Percentiles rank a stretch among this genome's conserved stretches.
phyloP scores from a whole-genome alignment of 2,888 invertebrate species.

The Neelides folsomi region DNA sequence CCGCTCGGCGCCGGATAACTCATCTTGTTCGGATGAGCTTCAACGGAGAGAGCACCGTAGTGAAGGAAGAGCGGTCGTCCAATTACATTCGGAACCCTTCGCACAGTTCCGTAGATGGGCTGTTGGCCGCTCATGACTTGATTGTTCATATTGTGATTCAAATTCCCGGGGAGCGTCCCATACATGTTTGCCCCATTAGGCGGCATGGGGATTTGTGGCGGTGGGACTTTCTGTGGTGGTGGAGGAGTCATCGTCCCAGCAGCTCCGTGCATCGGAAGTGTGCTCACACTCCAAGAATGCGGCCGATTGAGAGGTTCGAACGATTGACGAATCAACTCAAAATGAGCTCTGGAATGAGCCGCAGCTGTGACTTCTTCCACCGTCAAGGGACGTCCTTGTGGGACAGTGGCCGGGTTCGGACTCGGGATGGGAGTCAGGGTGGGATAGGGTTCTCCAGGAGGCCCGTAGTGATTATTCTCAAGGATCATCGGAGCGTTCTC shows the following conservation, averaged over 20 bases:
- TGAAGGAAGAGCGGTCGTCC: slow-evolving; percentile 32
- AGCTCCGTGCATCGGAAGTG: not conserved
- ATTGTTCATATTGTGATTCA: slow-evolving; percentile 8
- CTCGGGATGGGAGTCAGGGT: slow-evolving; percentile 15
- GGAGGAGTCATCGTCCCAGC: slow-evolving; percentile 8
- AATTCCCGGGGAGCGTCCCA: not conserved
- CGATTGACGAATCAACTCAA: slow-evolving; percentile 32
- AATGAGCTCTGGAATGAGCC: slow-evolving; percentile 15
- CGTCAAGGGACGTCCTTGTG: slow-evolving; percentile 2
- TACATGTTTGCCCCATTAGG: not conserved
- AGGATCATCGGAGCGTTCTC: slow-evolving; percentile 17
- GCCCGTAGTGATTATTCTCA: slow-evolving; percentile 8
- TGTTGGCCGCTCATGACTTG: slow-evolving; percentile 15
- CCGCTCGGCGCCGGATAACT: slow-evolving; percentile 15
- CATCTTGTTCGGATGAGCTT: slow-evolving; percentile 33
- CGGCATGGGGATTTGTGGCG: no score
- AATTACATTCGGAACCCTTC: slow-evolving; percentile 23
- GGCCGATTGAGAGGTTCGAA: slow-evolving; percentile 33
- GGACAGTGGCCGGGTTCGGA: slow-evolving; percentile 7
- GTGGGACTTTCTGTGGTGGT: slow-evolving; percentile 4
- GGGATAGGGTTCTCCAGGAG: not conserved
- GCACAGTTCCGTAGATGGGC: slow-evolving; percentile 26
- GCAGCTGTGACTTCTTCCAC: not conserved
- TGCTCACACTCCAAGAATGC: slow-evolving; percentile 28
- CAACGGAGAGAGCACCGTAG: slow-evolving; percentile 31